Conservation (phyloP, 2,113 vertebrate species). For the Indri indri region DNA sequence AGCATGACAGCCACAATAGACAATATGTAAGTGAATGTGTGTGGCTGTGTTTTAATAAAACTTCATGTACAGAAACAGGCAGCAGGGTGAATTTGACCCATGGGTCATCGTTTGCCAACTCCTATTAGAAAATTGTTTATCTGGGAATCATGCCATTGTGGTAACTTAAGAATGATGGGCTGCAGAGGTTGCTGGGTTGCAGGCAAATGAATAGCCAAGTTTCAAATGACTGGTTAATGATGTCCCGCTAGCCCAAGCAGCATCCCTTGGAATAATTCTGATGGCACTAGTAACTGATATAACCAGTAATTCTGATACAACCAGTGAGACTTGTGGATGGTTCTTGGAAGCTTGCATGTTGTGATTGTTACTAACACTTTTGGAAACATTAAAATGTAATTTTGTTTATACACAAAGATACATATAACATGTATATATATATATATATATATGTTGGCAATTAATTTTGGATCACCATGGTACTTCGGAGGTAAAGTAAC, state of each 20-base stretch:
- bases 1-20: neutral
- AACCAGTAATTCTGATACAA: neutral
- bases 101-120: neutral
- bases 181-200: neutral
- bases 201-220: neutral
- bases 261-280: neutral
- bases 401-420: neutral
- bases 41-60: neutral
- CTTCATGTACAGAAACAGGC: neutral
- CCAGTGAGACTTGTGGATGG: neutral
- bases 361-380: neutral
- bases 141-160: neutral
- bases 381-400: neutral
- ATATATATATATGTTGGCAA: neutral
- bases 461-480: neutral
- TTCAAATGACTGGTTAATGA: neutral
- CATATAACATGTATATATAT: neutral
- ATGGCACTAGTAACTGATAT: neutral
- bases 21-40: neutral
- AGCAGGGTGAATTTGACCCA: neutral
- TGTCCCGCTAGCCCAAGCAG: neutral
- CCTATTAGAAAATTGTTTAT: neutral
- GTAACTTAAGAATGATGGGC: neutral
- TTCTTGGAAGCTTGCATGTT: neutral
- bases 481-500: neutral